phyloP scores from a whole-genome alignment of 2,888 invertebrate genomes.

The Parthenolecanium corni region DNA sequence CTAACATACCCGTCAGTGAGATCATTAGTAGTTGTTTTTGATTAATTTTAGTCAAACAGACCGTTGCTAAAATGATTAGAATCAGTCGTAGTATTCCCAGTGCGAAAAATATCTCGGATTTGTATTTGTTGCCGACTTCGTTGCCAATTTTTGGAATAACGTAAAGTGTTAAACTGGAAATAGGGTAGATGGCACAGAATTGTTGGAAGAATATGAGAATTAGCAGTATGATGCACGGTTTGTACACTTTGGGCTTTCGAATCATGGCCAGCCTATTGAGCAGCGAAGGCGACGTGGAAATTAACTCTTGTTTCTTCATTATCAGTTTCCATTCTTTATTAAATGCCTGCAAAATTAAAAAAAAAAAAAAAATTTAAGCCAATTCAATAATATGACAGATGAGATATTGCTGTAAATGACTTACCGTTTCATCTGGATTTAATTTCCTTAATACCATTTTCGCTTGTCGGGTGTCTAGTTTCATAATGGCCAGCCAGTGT shows the following conservation, averaged over 20 bases:
- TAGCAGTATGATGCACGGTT: slow-evolving; percentile 42
- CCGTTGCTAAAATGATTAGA: slow-evolving; percentile 43
- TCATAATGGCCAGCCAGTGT: slow-evolving; percentile 28
- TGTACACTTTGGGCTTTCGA: not conserved
- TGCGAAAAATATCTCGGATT: slow-evolving; percentile 18
- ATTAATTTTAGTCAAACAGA: slow-evolving; percentile 43
- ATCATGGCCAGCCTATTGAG: not conserved
- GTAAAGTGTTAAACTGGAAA: slow-evolving; percentile 48
- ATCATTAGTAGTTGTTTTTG: slow-evolving; percentile 43
- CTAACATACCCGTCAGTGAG: slow-evolving; percentile 46
- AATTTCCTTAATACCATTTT: slow-evolving; percentile 11
- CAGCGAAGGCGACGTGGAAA: not conserved
- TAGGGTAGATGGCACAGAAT: slow-evolving; percentile 45
- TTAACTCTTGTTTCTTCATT: not conserved
- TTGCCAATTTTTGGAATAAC: slow-evolving; percentile 42
- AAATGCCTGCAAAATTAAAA: not conserved
- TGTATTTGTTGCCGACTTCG: not conserved
- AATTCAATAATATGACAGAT: not conserved
- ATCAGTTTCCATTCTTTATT: slow-evolving; percentile 12
- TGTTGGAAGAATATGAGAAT: slow-evolving; percentile 46
- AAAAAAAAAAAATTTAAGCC: too few relatives aligned
- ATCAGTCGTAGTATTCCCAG: slow-evolving; percentile 44
- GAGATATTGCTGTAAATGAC: not conserved
- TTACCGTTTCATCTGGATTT: slow-evolving; percentile 27
- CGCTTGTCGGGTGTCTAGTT: not conserved